Base-by-base conservation (phyloP, 2,888 invertebrate species). In the Catocala sponsa region DNA sequence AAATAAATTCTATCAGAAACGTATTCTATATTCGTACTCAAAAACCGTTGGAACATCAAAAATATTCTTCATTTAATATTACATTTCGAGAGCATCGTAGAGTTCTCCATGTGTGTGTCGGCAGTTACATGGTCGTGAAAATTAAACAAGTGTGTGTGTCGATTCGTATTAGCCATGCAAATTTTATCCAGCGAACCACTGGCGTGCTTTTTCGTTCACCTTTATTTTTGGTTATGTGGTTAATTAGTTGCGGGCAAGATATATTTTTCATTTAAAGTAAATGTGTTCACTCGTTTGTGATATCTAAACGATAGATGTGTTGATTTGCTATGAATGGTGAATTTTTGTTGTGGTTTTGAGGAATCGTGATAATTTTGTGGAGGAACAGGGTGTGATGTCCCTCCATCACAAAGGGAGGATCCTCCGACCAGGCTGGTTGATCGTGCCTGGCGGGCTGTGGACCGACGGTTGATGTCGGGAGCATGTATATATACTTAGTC, bases 81-180 rank as follows among this genome's bases (percentile, higher is more conserved):
- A 51, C 51, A 13, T 41, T 55, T 55, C 32, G 10, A 51, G 50
- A 38, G 42, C 13, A 12, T n/a, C 10, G 52, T 53, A 6, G 12
- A 12, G 35, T 35, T 12, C 32, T 33, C 4, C 32, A 5, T 46
- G 13, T 43, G 60, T 54, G 60, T 44, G 57, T 33, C 35, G 6
- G 0, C 33, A 15, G 35, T 49, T 54, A 47, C 33, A 43, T 50
- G 38, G 35, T 41, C 60, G 59, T 65, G 67, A 6, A 67, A 63
- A 47, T 61, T 46, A 62, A 46, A 38, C 15, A 9, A 13, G 65
- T 65, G 65, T 72, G 72, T 71, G 78, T 74, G 79, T 59, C 69
- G 63, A 79, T 81, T 72, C 74, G 55, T 71, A 80, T 82, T 81
- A 81, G 60, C 66, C 70, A 77, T 81, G 82, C 73, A 80, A 81